phyloP scores from a whole-genome alignment of 2,888 invertebrate genomes.

The Thecocarcelia acutangulata region DNA sequence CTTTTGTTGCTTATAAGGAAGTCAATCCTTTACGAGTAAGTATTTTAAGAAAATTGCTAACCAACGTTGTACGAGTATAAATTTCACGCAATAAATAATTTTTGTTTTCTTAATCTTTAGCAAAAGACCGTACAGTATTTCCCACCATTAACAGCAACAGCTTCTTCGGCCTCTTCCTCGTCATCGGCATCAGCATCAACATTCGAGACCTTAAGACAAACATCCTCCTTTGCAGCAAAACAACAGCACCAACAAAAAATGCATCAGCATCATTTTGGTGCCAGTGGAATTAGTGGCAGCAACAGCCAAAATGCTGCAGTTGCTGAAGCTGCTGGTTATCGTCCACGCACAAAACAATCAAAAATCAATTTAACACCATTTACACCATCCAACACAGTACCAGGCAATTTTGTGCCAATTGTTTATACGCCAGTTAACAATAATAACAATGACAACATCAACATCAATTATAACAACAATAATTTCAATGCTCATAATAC shows the following conservation, averaged over 20 bases:
- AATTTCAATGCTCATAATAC: conserved; percentile 54
- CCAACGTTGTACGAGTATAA: conserved; percentile 31
- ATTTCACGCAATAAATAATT: conserved; percentile 62
- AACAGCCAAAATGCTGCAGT: conserved; percentile 4
- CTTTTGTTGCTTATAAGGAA: conserved; percentile 59
- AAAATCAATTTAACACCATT: conserved; percentile 83
- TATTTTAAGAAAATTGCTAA: conserved; percentile 58
- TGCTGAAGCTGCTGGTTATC: conserved; percentile 65
- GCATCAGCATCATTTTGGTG: conserved; percentile 20
- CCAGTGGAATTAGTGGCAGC: background rate
- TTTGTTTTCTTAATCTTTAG: conserved; percentile 69
- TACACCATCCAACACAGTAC: conserved; percentile 83
- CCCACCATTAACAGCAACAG: conserved; percentile 73
- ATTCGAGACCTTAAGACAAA: conserved; percentile 71
- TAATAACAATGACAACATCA: conserved; percentile 65
- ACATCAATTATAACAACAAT: conserved; percentile 47
- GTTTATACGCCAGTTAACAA: conserved; percentile 79
- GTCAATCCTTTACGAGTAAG: conserved; percentile 67
- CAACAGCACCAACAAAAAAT: conserved; percentile 61
- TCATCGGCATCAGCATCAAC: conserved; percentile 71
- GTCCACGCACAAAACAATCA: conserved; percentile 77
- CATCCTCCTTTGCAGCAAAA: conserved; percentile 50
- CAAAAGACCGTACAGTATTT: conserved; percentile 79
- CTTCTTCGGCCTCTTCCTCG: conserved; percentile 70
- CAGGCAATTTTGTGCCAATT: conserved; percentile 83